Conservation (phyloP, 2,888 invertebrate genomes). For the Rosalia funebris region DNA sequence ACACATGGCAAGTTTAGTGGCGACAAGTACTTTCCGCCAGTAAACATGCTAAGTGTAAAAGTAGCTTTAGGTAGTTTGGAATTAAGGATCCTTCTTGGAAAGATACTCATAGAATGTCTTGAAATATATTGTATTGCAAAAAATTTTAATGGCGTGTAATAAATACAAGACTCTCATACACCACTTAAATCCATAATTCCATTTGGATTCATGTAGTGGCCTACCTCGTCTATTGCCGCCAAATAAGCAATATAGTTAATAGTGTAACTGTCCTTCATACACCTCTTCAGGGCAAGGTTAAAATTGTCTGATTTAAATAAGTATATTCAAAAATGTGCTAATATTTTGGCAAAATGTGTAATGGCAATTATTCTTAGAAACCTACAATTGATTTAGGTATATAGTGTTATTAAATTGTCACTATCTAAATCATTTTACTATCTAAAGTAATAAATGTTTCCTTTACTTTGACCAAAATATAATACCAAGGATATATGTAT, state of each 20-base stretch:
- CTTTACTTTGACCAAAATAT: too few relatives aligned
- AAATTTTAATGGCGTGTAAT: not conserved
- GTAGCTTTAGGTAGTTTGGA: conserved; percentile 77
- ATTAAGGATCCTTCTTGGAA: conserved; percentile 74
- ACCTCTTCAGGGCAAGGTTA: conserved; percentile 77
- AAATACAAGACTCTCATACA: conserved; percentile 58
- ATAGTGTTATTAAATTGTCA: too few relatives aligned
- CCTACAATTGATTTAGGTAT: too few relatives aligned
- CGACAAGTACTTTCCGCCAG: too few relatives aligned
- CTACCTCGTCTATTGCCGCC: conserved; percentile 73
- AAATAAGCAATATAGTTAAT: conserved; percentile 83
- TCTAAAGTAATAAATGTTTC: too few relatives aligned
- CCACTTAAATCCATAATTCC: conserved; percentile 68
- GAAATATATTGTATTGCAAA: conserved; percentile 4
- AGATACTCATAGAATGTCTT: conserved; percentile 67
- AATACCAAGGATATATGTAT: too few relatives aligned
- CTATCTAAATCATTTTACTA: too few relatives aligned
- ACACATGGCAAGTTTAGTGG: too few relatives aligned
- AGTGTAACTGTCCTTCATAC: conserved; percentile 79
- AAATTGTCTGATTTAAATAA: conserved; percentile 78
- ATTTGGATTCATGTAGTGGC: conserved; percentile 69
- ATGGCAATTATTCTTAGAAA: conserved; percentile 81
- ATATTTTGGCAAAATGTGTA: conserved; percentile 78
- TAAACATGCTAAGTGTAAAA: too few relatives aligned
- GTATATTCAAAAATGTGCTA: conserved; percentile 76